Evolutionary conservation across 2,888 invertebrate species (phyloP).

Genomic region (Euphydryas editha): DNA sequence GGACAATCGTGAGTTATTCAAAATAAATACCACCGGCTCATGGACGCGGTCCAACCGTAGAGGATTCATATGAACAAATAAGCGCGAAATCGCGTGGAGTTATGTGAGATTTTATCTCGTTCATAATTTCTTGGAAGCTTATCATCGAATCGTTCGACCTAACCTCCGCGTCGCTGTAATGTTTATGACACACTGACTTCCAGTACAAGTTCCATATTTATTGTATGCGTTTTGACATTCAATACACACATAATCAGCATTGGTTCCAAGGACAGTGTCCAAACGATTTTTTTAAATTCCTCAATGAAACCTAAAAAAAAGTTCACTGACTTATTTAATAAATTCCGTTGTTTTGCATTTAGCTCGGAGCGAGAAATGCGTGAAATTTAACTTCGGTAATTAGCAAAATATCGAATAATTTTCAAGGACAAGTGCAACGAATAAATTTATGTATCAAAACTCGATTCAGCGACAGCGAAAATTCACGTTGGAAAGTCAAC

Average conservation of each 20-base stretch:
- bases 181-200: conserved; percentile 55
- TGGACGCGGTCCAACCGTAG: conserved; percentile 29
- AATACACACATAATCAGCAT: conserved; percentile 2
- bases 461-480: conserved; percentile 66
- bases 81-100: conserved; percentile 42
- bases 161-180: conserved; percentile 49
- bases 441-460: conserved; percentile 32
- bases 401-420: conserved; percentile 16
- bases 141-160: conserved; percentile 33
- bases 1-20: conserved; percentile 38
- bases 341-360: conserved; percentile 12
- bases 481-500: conserved; percentile 60
- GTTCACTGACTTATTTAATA: neutral
- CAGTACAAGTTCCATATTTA: conserved; percentile 32
- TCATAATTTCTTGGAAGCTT: conserved; percentile 37
- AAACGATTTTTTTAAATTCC: conserved; percentile 1
- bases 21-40: conserved; percentile 40
- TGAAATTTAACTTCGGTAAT: conserved; percentile 14
- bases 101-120: conserved; percentile 39
- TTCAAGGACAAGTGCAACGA: conserved; percentile 35
- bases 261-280: neutral
- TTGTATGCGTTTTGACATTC: conserved; percentile 17
- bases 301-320: neutral
- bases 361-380: conserved; percentile 12
- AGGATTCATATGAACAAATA: conserved; percentile 36